These are phyloP conservation scores for Drosophila monieri DNA, from an alignment of 2,888 invertebrate genomes.

Conservation along the genomic window DNA sequence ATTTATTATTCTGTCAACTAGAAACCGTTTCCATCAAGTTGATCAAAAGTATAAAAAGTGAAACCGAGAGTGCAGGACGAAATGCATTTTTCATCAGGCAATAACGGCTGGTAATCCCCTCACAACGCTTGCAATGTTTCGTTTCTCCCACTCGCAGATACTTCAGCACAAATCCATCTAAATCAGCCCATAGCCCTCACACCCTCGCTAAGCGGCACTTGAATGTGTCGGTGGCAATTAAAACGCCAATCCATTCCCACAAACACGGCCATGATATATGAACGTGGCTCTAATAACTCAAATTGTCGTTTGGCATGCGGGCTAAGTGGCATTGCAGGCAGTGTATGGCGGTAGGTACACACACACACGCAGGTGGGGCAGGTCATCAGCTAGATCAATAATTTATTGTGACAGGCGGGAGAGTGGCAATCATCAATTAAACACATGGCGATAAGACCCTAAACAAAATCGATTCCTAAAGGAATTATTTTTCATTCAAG, in stretches of 20 bases:
- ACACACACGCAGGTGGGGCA: conserved; percentile 5
- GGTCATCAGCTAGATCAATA: conserved; percentile 43
- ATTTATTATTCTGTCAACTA: conserved; percentile 39
- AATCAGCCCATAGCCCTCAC: conserved; percentile 8
- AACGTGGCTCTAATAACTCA: conserved; percentile 56
- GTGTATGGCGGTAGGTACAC: background rate
- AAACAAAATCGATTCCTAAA: background rate
- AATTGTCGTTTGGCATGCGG: conserved; percentile 45
- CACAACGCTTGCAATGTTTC: background rate
- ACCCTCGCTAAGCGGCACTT: conserved; percentile 15
- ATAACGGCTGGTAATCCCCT: conserved; percentile 1
- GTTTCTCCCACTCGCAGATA: background rate
- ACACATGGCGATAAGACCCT: conserved; percentile 3
- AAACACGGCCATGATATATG: conserved; percentile 56
- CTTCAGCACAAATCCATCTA: conserved; percentile 19
- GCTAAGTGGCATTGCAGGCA: conserved; percentile 1
- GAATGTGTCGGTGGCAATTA: conserved; percentile 58
- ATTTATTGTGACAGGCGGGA: conserved; percentile 52
- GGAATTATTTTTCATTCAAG: no score
- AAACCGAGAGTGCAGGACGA: background rate
- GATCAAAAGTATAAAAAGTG: conserved; percentile 50
- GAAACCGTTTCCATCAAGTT: conserved; percentile 48
- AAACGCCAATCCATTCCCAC: conserved; percentile 54
- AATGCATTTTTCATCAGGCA: conserved; percentile 9
- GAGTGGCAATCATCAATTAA: conserved; percentile 24